Conservation (phyloP, 64 coral and sea anemone genomes). For the Acropora yongei region DNA sequence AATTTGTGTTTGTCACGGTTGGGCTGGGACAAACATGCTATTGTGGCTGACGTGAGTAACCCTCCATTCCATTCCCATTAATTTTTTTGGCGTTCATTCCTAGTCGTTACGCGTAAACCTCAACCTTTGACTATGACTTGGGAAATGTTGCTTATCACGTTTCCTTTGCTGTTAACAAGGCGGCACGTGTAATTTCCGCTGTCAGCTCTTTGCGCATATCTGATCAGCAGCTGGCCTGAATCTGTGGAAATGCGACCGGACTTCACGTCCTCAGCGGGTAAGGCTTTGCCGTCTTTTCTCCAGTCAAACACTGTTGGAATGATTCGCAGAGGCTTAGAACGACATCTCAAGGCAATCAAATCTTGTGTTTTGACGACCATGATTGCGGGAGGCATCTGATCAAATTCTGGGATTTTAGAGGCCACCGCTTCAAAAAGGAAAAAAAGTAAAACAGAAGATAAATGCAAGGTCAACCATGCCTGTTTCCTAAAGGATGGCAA, state of each 20-base stretch:
- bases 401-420: conserved; percentile 54
- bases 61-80: too few species aligned
- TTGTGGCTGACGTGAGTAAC: too few species aligned
- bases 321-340: conserved; percentile 11
- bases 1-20: too few species aligned
- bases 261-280: neutral
- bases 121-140: conserved; percentile 71
- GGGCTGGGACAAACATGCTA: too few species aligned
- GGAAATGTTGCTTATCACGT: conserved; percentile 2
- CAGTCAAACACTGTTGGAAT: conserved; percentile 55
- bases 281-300: conserved; percentile 75
- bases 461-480: too few species aligned
- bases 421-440: conserved; percentile 52
- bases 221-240: conserved; percentile 62
- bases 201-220: conserved; percentile 33
- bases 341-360: conserved; percentile 24
- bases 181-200: conserved; percentile 69
- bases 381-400: conserved; percentile 6
- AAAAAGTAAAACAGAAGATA: neutral
- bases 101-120: neutral
- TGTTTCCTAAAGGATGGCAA: too few species aligned
- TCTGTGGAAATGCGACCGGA: conserved; percentile 25
- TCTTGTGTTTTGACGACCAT: conserved; percentile 25
- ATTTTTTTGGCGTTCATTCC: too few species aligned
- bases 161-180: conserved; percentile 63